phyloP scores from a whole-genome alignment of 2,888 invertebrate genomes.

The Cantharis rufa region DNA sequence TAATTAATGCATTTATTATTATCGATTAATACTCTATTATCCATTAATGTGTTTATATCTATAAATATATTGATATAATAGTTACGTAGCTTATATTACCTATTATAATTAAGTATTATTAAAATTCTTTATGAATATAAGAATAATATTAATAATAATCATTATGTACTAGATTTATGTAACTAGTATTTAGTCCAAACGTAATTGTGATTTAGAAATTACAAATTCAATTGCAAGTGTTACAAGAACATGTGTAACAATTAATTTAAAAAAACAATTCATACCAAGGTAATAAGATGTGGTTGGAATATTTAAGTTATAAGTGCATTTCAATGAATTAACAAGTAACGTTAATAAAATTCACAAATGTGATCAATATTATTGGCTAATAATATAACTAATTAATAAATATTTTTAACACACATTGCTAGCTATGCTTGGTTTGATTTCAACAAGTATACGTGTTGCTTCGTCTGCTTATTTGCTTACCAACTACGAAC shows the following conservation, averaged over 20 bases:
- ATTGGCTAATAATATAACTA: not conserved
- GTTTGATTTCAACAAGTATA: not conserved
- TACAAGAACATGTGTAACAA: not conserved
- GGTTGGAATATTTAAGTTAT: not conserved
- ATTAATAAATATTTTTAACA: not conserved
- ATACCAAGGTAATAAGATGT: not conserved
- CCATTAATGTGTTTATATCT: no score
- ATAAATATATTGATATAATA: no score
- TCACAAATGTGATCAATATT: not conserved
- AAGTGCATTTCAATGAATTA: not conserved
- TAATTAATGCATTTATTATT: no score
- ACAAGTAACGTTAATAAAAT: not conserved
- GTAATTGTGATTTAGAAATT: not conserved
- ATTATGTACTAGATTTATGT: not conserved
- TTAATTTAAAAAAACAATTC: not conserved
- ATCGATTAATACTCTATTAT: no score
- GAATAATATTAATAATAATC: not conserved
- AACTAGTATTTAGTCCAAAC: not conserved
- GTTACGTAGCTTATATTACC: no score
- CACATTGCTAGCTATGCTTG: no score
- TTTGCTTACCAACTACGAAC: not conserved
- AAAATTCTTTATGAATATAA: no score
- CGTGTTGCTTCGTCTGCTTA: not conserved
- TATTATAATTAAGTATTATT: no score
- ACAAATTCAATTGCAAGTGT: not conserved